phyloP scores from a whole-genome alignment of 2,797 vertebrate species.

The Diceros bicornis region DNA sequence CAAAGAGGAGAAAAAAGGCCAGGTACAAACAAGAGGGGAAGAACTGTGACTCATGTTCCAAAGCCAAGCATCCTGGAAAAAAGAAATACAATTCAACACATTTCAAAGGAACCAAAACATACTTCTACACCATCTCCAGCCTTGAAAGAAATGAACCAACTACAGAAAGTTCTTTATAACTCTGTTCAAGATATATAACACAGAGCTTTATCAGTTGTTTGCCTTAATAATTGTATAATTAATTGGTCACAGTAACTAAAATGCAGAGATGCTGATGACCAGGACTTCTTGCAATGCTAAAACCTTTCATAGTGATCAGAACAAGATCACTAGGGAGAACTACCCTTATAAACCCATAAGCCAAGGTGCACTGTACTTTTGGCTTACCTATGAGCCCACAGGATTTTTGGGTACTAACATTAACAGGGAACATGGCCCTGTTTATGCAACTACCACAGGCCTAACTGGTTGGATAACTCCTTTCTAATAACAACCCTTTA shows the following conservation, averaged over 20 bases:
- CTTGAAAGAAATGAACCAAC: conserved; percentile 29
- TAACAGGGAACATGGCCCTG: conserved; percentile 51
- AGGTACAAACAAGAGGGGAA: neutral
- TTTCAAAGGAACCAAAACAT: neutral
- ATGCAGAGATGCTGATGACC: neutral
- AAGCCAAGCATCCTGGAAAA: conserved; percentile 12
- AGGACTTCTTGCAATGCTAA: neutral
- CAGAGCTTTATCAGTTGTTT: conserved; percentile 13
- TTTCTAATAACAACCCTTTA: conserved; percentile 62
- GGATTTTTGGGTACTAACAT: neutral
- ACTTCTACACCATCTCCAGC: neutral
- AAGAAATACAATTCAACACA: neutral
- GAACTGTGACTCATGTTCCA: neutral
- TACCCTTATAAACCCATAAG: neutral
- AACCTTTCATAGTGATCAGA: neutral
- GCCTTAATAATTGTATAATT: neutral
- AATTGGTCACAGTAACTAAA: neutral
- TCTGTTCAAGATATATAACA: neutral
- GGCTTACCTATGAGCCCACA: neutral
- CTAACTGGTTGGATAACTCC: conserved; percentile 79
- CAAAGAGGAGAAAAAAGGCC: neutral
- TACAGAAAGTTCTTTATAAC: neutral
- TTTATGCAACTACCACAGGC: conserved; percentile 58
- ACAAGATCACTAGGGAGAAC: neutral
- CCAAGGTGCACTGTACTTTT: neutral